Percentiles rank a stretch among this genome's conserved stretches.
Conservation (phyloP, 2,888 invertebrate genomes). For the Synanthedon tipuliformis region DNA sequence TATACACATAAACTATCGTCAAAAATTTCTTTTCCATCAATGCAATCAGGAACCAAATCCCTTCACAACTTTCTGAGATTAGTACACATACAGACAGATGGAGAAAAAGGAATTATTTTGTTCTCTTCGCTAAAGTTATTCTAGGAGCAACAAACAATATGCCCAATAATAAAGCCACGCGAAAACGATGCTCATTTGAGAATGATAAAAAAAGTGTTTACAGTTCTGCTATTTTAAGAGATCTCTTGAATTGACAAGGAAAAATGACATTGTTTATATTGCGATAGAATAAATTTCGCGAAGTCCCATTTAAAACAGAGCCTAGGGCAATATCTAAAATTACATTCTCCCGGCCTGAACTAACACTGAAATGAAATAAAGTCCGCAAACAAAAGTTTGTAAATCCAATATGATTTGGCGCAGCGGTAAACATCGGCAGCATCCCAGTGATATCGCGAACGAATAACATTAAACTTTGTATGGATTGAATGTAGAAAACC, state of each 20-base stretch:
- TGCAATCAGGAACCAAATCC: too few species aligned
- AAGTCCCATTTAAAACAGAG: constrained; percentile 35
- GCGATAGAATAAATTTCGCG: not conserved
- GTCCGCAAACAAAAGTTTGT: constrained; percentile 70
- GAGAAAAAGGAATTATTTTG: too few species aligned
- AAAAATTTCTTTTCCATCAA: too few species aligned
- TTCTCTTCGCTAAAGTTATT: too few species aligned
- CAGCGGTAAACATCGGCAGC: constrained; percentile 70
- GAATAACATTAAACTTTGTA: constrained; percentile 72
- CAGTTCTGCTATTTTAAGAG: too few species aligned
- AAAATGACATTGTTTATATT: not conserved
- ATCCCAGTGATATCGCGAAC: constrained; percentile 70
- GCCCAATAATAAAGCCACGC: too few species aligned
- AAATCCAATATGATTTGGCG: constrained; percentile 71
- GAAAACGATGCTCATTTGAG: too few species aligned
- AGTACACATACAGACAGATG: too few species aligned
- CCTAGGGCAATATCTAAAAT: constrained; percentile 57
- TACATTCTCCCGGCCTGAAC: constrained; percentile 62
- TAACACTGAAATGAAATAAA: constrained; percentile 68
- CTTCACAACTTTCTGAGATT: too few species aligned
- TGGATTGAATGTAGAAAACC: constrained; percentile 72
- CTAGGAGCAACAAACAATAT: too few species aligned
- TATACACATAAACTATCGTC: too few species aligned
- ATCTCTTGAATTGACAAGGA: not conserved
- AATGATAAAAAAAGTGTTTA: too few species aligned